Evolutionary conservation across 1,140 invertebrate genomes (phyloP).

Genomic region (Calosoma granatense): DNA sequence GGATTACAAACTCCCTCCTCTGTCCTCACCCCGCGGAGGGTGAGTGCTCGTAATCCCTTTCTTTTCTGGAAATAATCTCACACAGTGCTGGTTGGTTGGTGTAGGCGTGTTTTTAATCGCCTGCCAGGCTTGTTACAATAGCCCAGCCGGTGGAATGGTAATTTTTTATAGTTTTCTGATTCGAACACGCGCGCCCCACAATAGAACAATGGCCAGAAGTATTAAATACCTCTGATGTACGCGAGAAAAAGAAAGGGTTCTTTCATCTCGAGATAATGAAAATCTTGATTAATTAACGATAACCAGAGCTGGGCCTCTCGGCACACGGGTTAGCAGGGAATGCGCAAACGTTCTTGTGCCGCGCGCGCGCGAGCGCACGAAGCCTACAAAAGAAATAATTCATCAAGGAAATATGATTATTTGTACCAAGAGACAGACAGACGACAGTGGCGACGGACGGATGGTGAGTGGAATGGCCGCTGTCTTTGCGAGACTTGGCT

Average conservation of each 20-base stretch:
- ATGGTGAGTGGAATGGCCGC: background rate
- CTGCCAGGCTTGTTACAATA: background rate
- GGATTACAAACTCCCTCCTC: background rate
- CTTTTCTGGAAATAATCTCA: background rate
- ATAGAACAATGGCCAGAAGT: background rate
- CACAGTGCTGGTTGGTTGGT: background rate
- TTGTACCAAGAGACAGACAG: background rate
- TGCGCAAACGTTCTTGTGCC: too few species aligned
- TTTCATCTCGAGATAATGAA: constrained; percentile 7
- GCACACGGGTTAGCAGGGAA: too few species aligned
- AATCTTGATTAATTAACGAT: constrained; percentile 9
- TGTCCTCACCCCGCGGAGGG: background rate
- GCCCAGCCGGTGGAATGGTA: background rate
- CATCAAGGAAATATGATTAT: constrained; percentile 6
- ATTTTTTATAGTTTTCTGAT: constrained; percentile 1
- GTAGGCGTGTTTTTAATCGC: constrained; percentile 1
- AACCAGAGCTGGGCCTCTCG: background rate
- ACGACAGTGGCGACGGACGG: background rate
- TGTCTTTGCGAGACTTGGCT: background rate
- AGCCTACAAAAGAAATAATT: constrained; percentile 5
- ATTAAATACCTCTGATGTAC: background rate
- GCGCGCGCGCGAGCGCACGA: too few species aligned
- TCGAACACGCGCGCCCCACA: background rate
- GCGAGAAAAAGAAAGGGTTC: background rate
- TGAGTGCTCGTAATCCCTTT: background rate